Conservation (phyloP, 2,888 invertebrate species). For the Lepidonotus clava region DNA sequence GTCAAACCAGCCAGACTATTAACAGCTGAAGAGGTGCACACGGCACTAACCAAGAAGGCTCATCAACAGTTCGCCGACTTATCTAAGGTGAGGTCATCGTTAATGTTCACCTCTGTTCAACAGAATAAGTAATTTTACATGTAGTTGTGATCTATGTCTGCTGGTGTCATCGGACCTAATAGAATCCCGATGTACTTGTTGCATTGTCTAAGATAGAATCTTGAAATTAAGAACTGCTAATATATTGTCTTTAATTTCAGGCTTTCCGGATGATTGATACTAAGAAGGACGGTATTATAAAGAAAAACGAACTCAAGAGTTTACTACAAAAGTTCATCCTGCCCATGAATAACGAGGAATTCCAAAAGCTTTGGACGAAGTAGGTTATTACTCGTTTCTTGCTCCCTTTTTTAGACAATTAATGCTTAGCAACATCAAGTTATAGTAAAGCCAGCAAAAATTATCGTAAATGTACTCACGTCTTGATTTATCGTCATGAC, state of each 20-base stretch:
- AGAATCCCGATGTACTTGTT: no score
- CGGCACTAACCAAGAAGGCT: constrained; percentile 71
- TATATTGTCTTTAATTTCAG: constrained; percentile 65
- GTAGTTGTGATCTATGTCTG: no score
- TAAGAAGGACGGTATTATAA: constrained; percentile 71
- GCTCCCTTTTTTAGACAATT: no score
- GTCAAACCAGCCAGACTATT: constrained; percentile 68
- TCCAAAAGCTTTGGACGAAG: constrained; percentile 74
- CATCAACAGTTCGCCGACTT: constrained; percentile 76
- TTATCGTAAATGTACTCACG: no score
- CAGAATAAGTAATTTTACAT: no score
- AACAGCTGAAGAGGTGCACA: constrained; percentile 75
- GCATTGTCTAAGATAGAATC: no score
- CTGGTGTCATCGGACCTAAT: no score
- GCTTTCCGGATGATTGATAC: constrained; percentile 74
- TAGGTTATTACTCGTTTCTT: constrained; percentile 24
- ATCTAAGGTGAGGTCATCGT: constrained; percentile 72
- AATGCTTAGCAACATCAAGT: no score
- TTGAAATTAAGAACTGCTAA: no score
- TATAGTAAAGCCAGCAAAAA: no score
- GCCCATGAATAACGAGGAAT: constrained; percentile 74
- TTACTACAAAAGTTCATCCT: constrained; percentile 73
- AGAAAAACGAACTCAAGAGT: constrained; percentile 71
- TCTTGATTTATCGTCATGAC: no score
- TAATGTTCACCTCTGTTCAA: no score